Base-by-base conservation (phyloP, 2,797 vertebrate species). In the Buphagus erythrorhynchus region DNA sequence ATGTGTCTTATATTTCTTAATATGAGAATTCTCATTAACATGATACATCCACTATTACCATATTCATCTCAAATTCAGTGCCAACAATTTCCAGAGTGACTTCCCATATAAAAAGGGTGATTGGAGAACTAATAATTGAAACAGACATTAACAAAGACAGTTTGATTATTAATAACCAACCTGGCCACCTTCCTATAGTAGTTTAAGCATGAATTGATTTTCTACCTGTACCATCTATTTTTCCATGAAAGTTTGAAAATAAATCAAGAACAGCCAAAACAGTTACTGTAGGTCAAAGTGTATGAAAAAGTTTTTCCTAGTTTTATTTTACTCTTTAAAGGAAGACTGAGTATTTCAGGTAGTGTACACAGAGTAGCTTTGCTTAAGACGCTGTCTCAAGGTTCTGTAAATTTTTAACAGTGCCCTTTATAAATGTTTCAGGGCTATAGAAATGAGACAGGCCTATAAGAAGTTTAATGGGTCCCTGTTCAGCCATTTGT, bases 401-500 rank as follows among this genome's bases (percentile, higher is more conserved):
- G 90, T 96, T 98, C 96, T 97, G 97, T 98, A 97, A 97, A 98
- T 97, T 98, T 98, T 98, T 98, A 97, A 98, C 98, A 98, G 97
- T 97, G 97, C 97, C 97, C 97, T 97, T 97, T 98, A 98, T 98
- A 98, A 98, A 98, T 98, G 97, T 98, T 98, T 97, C 95, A 98
- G 96, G 97, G 95, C 94, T 97, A 96, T 88, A 96, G 97, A 97
- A 98, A 98, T 96, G 93, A 98, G 95, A 88, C 96, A 97, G 95
- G 96, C 94, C 97, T 98, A 96, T 97, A 97, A 97, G 97, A 98
- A 98, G 97, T 98, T 96, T 98, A 98, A 98, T 98, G 97, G 97
- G 97, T 98, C 98, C 97, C 98, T 90, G 88, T 96, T 96, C 96
- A 97, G 95, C 94, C 93, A 97, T 98, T 98, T 98, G 97, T 97